Evolutionary conservation across 2,113 vertebrate genomes (phyloP), one percentile per base, ranked within the genome.

Genomic region (Aleadryas rufinucha): DNA sequence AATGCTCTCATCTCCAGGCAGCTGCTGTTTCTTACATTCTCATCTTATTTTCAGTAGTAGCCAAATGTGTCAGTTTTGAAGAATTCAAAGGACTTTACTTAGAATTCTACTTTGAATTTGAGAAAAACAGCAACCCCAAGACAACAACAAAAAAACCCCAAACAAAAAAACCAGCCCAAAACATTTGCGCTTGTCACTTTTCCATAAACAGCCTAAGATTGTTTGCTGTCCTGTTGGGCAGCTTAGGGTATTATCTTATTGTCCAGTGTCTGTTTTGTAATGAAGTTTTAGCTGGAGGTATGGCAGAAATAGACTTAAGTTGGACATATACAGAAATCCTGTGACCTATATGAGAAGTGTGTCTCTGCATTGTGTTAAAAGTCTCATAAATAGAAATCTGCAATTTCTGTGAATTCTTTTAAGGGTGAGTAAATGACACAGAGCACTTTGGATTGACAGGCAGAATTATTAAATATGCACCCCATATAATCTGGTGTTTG

Each of bases 111-210:
- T 56, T 77, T 27, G 14, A 63, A 41, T 66, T 53, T 7, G 26
- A 7, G 41, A 61, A 26, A 37, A 54, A n/a, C 11, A 2, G 2
- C 7, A 35, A 6, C 3, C 23, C 4, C 9, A 30, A 17, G 9
- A 13, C 4, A 4, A 15, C 10, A 69, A 24, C 11, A 28, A 52
- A 44, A 14, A 33, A 24, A 11, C 1, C 16, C 1, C 24, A 18
- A 60, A 15, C 2, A 2, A 9, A 68, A 9, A 50, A 33, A 1
- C 3, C 27, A 69, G 6, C 22, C 15, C 1, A 0, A 72, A 72
- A 37, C 0, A 6, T 33, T 23, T 79, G 4, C 10, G 77, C 77
- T 60, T 69, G 16, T 28, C 19, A 35, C 19, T 56, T 56, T 65
- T 57, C 69, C 44, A 21, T 22, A 53, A 92, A 65, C 3, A 68